A percentile compares a stretch with the other conserved stretches of the same genome.
Evolutionary conservation across 1,140 invertebrate genomes (phyloP).

Genomic region (Drosophila willistoni): DNA sequence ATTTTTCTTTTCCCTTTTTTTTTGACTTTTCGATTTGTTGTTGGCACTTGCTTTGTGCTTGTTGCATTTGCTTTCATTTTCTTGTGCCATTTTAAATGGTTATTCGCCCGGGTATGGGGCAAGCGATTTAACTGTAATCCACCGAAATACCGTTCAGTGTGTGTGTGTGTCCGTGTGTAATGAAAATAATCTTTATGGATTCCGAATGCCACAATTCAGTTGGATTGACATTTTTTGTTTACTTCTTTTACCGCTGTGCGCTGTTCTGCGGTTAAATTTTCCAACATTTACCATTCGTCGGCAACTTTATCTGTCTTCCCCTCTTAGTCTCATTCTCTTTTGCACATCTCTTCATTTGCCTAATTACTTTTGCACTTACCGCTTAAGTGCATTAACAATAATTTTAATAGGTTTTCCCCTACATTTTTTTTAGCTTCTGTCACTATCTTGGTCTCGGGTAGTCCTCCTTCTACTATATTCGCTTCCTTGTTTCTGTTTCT

Average conservation of each 20-base stretch:
- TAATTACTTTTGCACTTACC: conserved; percentile 9
- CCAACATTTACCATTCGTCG: neutral
- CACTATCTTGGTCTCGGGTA: neutral
- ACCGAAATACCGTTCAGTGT: neutral
- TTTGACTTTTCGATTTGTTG: neutral
- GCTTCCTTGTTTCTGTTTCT: neutral
- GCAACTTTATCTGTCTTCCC: neutral
- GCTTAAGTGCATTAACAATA: conserved; percentile 3
- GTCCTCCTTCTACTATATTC: neutral
- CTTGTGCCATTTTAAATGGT: neutral
- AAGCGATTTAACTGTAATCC: neutral
- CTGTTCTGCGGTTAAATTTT: neutral
- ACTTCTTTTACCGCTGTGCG: neutral
- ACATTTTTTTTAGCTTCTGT: neutral
- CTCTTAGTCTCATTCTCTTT: neutral
- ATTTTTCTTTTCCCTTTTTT: too few relatives aligned
- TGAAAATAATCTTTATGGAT: conserved; percentile 12
- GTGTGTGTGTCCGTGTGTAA: neutral
- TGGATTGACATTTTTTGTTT: neutral
- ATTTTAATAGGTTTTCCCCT: neutral
- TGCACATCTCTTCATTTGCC: neutral
- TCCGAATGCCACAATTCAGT: neutral
- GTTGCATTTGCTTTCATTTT: conserved; percentile 11
- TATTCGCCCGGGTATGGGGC: neutral
- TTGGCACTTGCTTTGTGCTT: neutral